Percentiles rank a stretch among this genome's conserved stretches.
Evolutionary conservation across 2,113 vertebrate species (phyloP).

Genomic region (Siniperca chuatsi): DNA sequence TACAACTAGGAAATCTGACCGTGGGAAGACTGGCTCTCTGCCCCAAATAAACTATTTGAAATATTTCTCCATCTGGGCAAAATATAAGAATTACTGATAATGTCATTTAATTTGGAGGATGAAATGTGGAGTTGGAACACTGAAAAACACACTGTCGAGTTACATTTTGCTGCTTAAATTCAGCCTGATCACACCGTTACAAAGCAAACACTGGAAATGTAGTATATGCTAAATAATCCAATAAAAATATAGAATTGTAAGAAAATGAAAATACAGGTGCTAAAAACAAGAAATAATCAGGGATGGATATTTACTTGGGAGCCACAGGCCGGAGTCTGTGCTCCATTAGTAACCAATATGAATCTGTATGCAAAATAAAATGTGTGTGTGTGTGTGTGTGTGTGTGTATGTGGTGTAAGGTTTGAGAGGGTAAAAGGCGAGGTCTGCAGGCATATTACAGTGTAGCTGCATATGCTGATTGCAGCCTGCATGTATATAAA

Average conservation of each 20-base stretch:
- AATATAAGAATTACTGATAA: constrained; percentile 17
- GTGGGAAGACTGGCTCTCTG: background rate
- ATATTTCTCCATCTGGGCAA: background rate
- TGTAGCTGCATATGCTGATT: constrained; percentile 35
- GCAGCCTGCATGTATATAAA: constrained; percentile 38
- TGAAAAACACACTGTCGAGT: constrained; percentile 11
- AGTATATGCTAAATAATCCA: background rate
- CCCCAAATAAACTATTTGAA: background rate
- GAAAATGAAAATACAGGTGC: background rate
- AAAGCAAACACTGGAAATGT: background rate
- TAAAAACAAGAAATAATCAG: background rate
- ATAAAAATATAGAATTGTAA: background rate
- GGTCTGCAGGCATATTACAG: constrained; percentile 29
- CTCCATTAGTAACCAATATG: constrained; percentile 12
- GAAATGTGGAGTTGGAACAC: background rate
- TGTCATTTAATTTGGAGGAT: constrained; percentile 11
- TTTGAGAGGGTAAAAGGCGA: constrained; percentile 3
- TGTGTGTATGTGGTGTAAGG: constrained; percentile 18
- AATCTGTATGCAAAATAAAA: constrained; percentile 9
- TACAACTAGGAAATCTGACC: background rate
- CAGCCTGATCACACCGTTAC: background rate
- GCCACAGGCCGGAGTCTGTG: constrained; percentile 14
- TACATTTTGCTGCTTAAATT: background rate
- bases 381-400: constrained; percentile 9
- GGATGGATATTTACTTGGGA: background rate